Evolutionary conservation across 2,797 vertebrate genomes (phyloP).

Genomic region (Sebastolobus alascanus): DNA sequence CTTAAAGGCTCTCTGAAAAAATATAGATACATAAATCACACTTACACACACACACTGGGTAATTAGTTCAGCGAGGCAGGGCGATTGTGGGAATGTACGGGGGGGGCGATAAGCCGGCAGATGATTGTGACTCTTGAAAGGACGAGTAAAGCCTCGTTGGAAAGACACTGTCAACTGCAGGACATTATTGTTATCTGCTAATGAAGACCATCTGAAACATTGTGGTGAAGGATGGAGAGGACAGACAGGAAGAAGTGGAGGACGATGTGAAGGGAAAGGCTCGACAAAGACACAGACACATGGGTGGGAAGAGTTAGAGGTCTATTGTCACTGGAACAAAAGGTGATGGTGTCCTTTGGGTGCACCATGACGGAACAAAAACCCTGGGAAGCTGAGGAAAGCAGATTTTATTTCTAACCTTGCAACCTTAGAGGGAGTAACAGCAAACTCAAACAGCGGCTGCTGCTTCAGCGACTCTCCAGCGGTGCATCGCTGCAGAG

Average conservation of each 20-base stretch:
- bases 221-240: background rate
- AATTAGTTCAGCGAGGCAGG: too few species aligned
- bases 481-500: too few species aligned
- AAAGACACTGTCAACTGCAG: too few species aligned
- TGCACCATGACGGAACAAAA: background rate
- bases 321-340: slow-evolving; percentile 6
- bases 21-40: too few species aligned
- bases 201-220: slow-evolving; percentile 25
- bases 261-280: background rate
- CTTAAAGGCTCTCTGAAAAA: too few species aligned
- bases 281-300: background rate
- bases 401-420: background rate
- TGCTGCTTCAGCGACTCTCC: too few species aligned
- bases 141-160: too few species aligned
- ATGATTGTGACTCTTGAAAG: too few species aligned
- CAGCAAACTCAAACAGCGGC: too few species aligned
- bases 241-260: background rate
- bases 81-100: too few species aligned
- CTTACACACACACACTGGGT: too few species aligned
- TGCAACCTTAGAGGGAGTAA: background rate
- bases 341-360: slow-evolving; percentile 3
- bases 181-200: slow-evolving; percentile 41
- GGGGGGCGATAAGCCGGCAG: too few species aligned
- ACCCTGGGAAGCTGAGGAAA: background rate
- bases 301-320: background rate